A percentile compares a stretch with the other conserved stretches of the same genome.
These are phyloP conservation scores for Natator depressus DNA, from an alignment of 2,113 vertebrate genomes.

Conservation along the genomic window DNA sequence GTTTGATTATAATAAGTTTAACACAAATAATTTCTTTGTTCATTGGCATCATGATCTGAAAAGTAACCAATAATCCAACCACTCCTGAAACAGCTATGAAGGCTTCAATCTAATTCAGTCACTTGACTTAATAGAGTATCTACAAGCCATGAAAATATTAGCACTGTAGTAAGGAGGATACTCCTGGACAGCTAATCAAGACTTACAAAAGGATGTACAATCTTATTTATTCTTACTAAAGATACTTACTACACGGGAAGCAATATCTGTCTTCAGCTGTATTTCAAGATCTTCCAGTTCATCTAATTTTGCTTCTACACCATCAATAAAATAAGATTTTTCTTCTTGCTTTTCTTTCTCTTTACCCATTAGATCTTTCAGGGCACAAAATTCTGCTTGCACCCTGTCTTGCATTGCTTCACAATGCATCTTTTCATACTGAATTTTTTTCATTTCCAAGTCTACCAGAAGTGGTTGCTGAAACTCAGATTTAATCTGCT, in stretches of 20 bases:
- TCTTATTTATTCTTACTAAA: not conserved
- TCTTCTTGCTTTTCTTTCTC: constrained; percentile 36
- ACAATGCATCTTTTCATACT: constrained; percentile 76
- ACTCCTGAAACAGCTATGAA: not conserved
- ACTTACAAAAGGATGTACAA: not conserved
- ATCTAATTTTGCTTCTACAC: constrained; percentile 36
- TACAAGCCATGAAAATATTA: not conserved
- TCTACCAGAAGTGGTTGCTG: constrained; percentile 71
- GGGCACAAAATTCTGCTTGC: constrained; percentile 74
- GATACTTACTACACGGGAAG: constrained; percentile 83
- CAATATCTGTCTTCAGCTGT: constrained; percentile 77
- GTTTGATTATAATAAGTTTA: not conserved
- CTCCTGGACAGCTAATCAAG: not conserved
- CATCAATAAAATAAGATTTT: not conserved
- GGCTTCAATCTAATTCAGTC: not conserved
- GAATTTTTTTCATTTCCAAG: constrained; percentile 71
- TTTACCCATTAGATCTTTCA: constrained; percentile 71
- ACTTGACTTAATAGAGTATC: not conserved
- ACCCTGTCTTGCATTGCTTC: constrained; percentile 79
- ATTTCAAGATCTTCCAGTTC: constrained; percentile 69
- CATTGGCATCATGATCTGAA: not conserved
- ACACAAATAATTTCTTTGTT: not conserved
- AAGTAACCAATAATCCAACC: not conserved
- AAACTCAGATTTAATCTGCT: constrained; percentile 74
- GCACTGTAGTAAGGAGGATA: not conserved